Conservation (phyloP, 2,797 vertebrate genomes). For the Gymnoscopelus microlampas region DNA sequence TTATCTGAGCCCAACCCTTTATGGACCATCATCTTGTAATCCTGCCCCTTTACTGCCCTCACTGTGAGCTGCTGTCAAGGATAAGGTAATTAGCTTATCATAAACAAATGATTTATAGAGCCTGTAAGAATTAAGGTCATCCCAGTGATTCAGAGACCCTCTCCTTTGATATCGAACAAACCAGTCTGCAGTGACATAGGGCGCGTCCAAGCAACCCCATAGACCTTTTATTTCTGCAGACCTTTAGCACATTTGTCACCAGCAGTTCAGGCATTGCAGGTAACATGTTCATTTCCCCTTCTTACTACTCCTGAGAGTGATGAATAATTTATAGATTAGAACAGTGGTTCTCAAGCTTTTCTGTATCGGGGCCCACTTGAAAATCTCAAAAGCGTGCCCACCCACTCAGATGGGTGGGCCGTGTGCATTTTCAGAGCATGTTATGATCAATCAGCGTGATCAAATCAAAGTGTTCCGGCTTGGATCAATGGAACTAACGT, state of each 20-base stretch:
- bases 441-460: too few relatives aligned
- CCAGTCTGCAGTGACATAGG: slow-evolving; percentile 9
- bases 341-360: not conserved
- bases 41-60: slow-evolving; percentile 80
- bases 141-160: slow-evolving; percentile 43
- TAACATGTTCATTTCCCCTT: not conserved
- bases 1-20: slow-evolving; percentile 81
- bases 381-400: too few relatives aligned
- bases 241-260: not conserved
- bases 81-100: slow-evolving; percentile 88
- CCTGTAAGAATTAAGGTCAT: slow-evolving; percentile 68
- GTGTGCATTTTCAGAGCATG: too few relatives aligned
- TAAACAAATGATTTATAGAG: slow-evolving; percentile 83
- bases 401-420: too few relatives aligned
- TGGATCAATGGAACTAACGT: too few relatives aligned
- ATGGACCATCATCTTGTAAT: slow-evolving; percentile 81
- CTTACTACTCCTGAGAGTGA: not conserved
- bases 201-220: not conserved
- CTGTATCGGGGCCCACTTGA: too few relatives aligned
- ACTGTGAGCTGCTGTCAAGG: slow-evolving; percentile 86
- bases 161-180: slow-evolving; percentile 52
- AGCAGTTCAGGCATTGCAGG: not conserved
- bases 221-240: not conserved
- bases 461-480: too few relatives aligned
- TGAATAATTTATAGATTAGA: too few relatives aligned